phyloP scores from a whole-genome alignment of 2,888 invertebrate species.

The Tyria jacobaeae region DNA sequence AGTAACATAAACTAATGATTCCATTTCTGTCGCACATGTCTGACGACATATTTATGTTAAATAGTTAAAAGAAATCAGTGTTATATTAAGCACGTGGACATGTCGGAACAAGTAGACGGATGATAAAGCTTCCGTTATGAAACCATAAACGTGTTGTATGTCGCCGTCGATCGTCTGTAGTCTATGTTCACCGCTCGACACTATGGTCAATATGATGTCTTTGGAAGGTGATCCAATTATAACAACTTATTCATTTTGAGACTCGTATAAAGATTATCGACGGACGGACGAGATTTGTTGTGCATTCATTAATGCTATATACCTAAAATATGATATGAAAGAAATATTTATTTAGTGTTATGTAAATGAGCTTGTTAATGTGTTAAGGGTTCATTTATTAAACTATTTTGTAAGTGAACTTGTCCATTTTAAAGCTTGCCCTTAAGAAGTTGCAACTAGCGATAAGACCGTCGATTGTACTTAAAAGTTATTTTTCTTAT shows the following conservation, averaged over 20 bases:
- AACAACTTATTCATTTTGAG: constrained; percentile 17
- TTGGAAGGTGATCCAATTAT: constrained; percentile 34
- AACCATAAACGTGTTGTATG: constrained; percentile 12
- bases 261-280: not conserved
- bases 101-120: constrained; percentile 25
- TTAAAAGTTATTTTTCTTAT: too few species aligned
- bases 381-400: too few species aligned
- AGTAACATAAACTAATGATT: not conserved
- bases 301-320: too few species aligned
- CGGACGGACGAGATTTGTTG: too few species aligned
- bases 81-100: constrained; percentile 15
- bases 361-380: too few species aligned
- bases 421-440: too few species aligned
- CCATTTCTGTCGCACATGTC: not conserved
- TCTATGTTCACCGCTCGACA: constrained; percentile 8
- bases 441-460: too few species aligned
- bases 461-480: too few species aligned
- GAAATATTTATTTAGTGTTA: too few species aligned
- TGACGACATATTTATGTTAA: constrained; percentile 10
- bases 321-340: too few species aligned
- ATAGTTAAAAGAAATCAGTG: constrained; percentile 5
- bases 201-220: constrained; percentile 36
- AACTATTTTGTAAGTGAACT: too few species aligned
- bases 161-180: constrained; percentile 3
- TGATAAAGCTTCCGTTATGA: constrained; percentile 34